A percentile compares a stretch with the other conserved stretches of the same genome.
These are phyloP conservation scores for Campopleginae sp. DNA, from an alignment of 2,888 invertebrate genomes.

Conservation along the genomic window DNA sequence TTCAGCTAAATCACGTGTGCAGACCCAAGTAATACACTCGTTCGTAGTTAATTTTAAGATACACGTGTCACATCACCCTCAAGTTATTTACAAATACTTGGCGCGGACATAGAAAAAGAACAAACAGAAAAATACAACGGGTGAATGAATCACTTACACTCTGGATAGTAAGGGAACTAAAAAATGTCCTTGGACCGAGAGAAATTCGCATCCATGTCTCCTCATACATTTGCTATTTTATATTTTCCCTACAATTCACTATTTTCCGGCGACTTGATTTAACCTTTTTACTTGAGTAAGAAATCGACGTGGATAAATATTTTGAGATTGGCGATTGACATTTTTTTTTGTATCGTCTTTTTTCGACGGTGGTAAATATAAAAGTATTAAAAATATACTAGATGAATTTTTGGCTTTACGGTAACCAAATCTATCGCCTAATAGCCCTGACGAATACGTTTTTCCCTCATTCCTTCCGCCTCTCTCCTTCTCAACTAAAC, in stretches of 20 bases:
- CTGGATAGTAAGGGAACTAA: not conserved
- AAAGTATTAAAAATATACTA: slow-evolving; percentile 74
- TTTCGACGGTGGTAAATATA: slow-evolving; percentile 68
- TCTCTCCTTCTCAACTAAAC: slow-evolving; percentile 21
- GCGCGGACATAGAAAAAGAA: slow-evolving; percentile 2
- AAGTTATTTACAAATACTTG: slow-evolving; percentile 41
- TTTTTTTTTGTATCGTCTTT: slow-evolving; percentile 39
- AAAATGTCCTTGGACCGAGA: not conserved
- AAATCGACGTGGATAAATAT: slow-evolving; percentile 19
- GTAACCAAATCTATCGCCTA: slow-evolving; percentile 69
- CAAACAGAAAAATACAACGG: not conserved
- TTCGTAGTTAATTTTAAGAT: not conserved
- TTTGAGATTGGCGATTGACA: slow-evolving; percentile 35
- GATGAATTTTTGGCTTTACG: slow-evolving; percentile 70
- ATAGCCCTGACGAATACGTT: slow-evolving; percentile 57
- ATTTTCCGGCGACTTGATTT: slow-evolving; percentile 12
- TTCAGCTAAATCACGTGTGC: not conserved
- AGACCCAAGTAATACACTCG: slow-evolving; percentile 9
- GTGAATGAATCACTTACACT: not conserved
- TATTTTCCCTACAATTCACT: slow-evolving; percentile 14
- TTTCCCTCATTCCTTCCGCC: not conserved
- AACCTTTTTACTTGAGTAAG: slow-evolving; percentile 15
- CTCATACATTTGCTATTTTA: not conserved
- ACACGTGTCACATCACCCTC: slow-evolving; percentile 24
- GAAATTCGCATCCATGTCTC: not conserved